Percentiles rank a stretch among this genome's conserved stretches.
Evolutionary conservation across 1,140 invertebrate species (phyloP).

Genomic region (Pissodes strobi): DNA sequence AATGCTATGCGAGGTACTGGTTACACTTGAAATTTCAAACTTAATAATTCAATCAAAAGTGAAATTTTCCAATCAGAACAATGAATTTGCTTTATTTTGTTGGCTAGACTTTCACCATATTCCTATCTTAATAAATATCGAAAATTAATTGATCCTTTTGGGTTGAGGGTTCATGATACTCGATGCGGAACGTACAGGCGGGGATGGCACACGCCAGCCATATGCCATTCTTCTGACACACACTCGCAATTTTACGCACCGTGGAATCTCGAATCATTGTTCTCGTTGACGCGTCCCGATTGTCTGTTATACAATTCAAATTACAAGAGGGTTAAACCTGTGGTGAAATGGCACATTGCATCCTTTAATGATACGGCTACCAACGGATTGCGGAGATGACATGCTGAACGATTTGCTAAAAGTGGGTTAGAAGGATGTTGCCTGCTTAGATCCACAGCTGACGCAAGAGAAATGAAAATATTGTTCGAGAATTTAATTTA

Average conservation of each 20-base stretch:
- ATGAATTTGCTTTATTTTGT: constrained; percentile 5
- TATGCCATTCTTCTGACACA: constrained; percentile 28
- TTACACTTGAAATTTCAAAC: too few relatives aligned
- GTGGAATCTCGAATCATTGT: constrained; percentile 33
- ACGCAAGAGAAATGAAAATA: too few relatives aligned
- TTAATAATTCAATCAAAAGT: too few relatives aligned
- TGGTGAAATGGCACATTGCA: constrained; percentile 26
- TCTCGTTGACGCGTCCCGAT: constrained; percentile 18
- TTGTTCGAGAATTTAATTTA: too few relatives aligned
- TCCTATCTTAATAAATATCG: constrained; percentile 33
- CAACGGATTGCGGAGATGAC: too few relatives aligned
- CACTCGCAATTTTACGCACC: constrained; percentile 42
- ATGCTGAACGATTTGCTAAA: too few relatives aligned
- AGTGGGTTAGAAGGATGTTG: too few relatives aligned
- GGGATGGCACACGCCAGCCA: constrained; percentile 37
- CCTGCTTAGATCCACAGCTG: too few relatives aligned
- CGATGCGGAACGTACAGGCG: constrained; percentile 27
- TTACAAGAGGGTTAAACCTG: constrained; percentile 30
- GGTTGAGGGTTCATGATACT: neutral
- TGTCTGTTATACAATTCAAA: constrained; percentile 31
- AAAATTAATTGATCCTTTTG: constrained; percentile 31
- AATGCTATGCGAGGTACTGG: too few relatives aligned
- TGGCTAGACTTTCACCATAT: constrained; percentile 22
- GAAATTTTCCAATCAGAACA: neutral
- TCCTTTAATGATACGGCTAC: too few relatives aligned